Percentiles rank a stretch among this genome's conserved stretches.
These are phyloP conservation scores for Syritta pipiens DNA, from an alignment of 2,888 invertebrate species.

Conservation along the genomic window DNA sequence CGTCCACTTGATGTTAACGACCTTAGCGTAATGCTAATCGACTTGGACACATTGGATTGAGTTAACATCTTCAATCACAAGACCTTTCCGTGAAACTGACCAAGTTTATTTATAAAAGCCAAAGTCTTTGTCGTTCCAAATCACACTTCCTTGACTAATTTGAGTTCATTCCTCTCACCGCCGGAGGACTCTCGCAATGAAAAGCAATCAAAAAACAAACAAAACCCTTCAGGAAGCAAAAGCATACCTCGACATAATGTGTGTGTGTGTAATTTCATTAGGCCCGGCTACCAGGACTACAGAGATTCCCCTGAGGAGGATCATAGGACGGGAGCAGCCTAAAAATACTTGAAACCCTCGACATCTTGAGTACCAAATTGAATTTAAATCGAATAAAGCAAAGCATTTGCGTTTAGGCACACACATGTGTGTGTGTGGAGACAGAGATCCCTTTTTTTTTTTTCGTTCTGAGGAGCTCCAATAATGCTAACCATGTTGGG, in stretches of 20 bases:
- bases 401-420: slow-evolving; percentile 22
- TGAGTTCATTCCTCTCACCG: no score
- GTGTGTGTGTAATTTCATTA: slow-evolving; percentile 31
- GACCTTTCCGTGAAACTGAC: background rate
- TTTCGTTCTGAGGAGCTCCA: no score
- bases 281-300: slow-evolving; percentile 9
- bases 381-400: slow-evolving; percentile 42
- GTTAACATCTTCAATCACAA: no score
- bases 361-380: slow-evolving; percentile 34
- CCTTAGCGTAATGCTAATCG: no score
- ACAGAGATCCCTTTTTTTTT: background rate
- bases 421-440: background rate
- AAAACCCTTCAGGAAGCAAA: background rate
- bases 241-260: slow-evolving; percentile 1
- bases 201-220: background rate
- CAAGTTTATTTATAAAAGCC: no score
- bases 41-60: no score
- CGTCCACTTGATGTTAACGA: no score
- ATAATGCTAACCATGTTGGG: background rate
- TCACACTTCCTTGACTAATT: no score
- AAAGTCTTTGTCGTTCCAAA: no score
- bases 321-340: background rate
- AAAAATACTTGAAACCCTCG: background rate
- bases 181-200: no score
- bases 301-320: background rate